Conservation (phyloP, 2,113 vertebrate species). For the Fulmarus glacialis region DNA sequence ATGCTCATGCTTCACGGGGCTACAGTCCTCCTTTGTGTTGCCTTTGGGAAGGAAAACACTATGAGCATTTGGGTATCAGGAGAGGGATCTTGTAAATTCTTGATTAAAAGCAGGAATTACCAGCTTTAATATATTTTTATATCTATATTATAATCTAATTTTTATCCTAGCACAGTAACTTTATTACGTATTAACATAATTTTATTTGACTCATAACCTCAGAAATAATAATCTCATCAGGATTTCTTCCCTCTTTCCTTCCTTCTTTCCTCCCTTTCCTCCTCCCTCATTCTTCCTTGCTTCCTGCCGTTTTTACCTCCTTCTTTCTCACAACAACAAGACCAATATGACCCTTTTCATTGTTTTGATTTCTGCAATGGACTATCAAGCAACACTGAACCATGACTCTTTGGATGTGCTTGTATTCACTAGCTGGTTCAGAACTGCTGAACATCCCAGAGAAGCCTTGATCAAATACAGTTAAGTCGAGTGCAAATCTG, state of each 20-base stretch:
- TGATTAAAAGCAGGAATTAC: not conserved
- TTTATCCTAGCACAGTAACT: not conserved
- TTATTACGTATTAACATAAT: not conserved
- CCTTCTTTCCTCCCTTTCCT: not conserved
- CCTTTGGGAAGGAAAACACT: not conserved
- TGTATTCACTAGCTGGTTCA: not conserved
- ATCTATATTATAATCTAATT: not conserved
- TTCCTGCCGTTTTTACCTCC: not conserved
- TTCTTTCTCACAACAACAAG: not conserved
- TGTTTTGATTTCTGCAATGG: not conserved
- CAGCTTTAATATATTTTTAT: not conserved
- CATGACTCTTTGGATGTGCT: not conserved
- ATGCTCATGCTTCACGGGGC: rapidly evolving
- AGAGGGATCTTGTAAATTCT: not conserved
- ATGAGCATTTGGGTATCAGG: not conserved
- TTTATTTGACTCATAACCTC: not conserved
- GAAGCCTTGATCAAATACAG: not conserved
- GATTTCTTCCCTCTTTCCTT: not conserved
- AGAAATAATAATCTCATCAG: not conserved
- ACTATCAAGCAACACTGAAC: not conserved
- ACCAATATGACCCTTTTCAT: not conserved
- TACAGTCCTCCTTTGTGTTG: not conserved
- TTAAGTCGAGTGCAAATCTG: not conserved
- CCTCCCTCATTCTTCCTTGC: not conserved
- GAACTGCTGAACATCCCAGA: not conserved